Conservation (phyloP, 2,888 invertebrate species). For the Odontomyia ornata region DNA sequence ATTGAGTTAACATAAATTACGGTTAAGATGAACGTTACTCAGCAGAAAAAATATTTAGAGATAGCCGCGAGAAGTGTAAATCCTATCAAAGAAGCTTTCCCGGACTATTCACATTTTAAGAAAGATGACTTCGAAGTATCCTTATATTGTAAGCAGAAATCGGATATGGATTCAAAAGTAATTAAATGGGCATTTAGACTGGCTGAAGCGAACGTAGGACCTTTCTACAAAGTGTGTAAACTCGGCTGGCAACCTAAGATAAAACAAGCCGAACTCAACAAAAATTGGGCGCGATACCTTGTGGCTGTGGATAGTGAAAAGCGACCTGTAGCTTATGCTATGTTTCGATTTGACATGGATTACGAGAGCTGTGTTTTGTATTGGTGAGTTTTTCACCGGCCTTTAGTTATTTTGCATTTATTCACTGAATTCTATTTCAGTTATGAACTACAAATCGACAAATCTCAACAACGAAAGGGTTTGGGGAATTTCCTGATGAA, state of each 20-base stretch:
- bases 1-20: no score
- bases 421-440: slow-evolving; percentile 63
- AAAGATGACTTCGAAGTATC: slow-evolving; percentile 48
- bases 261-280: slow-evolving; percentile 72
- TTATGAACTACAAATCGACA: slow-evolving; percentile 84
- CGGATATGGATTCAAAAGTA: slow-evolving; percentile 59
- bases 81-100: slow-evolving; percentile 57
- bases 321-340: slow-evolving; percentile 73
- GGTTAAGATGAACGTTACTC: slow-evolving; percentile 54
- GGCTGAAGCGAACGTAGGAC: slow-evolving; percentile 61
- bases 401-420: neutral
- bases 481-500: slow-evolving; percentile 83
- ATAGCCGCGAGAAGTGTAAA: slow-evolving; percentile 59
- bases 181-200: slow-evolving; percentile 63
- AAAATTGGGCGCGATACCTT: slow-evolving; percentile 72
- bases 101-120: slow-evolving; percentile 55
- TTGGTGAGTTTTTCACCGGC: slow-evolving; percentile 66
- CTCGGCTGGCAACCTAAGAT: slow-evolving; percentile 74
- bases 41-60: slow-evolving; percentile 61
- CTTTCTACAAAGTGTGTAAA: slow-evolving; percentile 58
- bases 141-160: slow-evolving; percentile 58
- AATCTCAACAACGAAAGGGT: slow-evolving; percentile 73
- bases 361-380: slow-evolving; percentile 74
- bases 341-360: slow-evolving; percentile 81
- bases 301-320: slow-evolving; percentile 65